Percentiles rank a stretch among this genome's conserved stretches.
Evolutionary conservation across 1,140 invertebrate species (phyloP).

Genomic region (Camponotus pennsylvanicus): DNA sequence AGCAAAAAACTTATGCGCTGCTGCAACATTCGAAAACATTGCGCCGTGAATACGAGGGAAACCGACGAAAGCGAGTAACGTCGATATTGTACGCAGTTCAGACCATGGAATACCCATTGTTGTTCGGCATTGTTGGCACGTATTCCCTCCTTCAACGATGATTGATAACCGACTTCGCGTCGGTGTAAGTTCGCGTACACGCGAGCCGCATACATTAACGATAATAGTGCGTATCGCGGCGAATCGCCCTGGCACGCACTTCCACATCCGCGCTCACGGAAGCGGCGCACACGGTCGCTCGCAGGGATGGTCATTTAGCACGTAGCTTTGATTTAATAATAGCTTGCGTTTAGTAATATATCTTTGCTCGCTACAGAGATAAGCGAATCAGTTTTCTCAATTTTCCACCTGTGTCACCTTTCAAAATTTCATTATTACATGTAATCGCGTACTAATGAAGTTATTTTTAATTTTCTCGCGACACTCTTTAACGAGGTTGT

Average conservation of each 20-base stretch:
- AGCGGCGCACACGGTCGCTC: neutral
- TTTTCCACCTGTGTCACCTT: neutral
- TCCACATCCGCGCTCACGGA: slow-evolving; percentile 47
- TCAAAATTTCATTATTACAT: neutral
- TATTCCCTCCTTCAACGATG: slow-evolving; percentile 59
- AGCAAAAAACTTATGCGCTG: slow-evolving; percentile 43
- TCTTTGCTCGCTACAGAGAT: neutral
- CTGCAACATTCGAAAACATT: slow-evolving; percentile 50
- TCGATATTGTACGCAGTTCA: slow-evolving; percentile 44
- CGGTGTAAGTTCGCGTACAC: slow-evolving; percentile 55
- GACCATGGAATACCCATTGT: slow-evolving; percentile 46
- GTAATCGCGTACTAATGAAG: neutral
- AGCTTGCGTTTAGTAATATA: neutral
- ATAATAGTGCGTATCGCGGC: slow-evolving; percentile 60
- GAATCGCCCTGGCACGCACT: slow-evolving; percentile 40
- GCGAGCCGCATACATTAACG: slow-evolving; percentile 57
- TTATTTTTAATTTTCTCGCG: neutral
- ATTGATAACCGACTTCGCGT: slow-evolving; percentile 55
- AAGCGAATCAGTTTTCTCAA: neutral
- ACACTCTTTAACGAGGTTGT: neutral
- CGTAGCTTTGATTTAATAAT: neutral
- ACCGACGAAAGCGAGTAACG: slow-evolving; percentile 29
- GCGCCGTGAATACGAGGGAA: slow-evolving; percentile 25
- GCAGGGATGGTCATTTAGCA: slow-evolving; percentile 34
- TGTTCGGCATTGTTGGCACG: slow-evolving; percentile 57